Conservation (phyloP, 2,888 invertebrate species). For the Drosophila mimica region DNA sequence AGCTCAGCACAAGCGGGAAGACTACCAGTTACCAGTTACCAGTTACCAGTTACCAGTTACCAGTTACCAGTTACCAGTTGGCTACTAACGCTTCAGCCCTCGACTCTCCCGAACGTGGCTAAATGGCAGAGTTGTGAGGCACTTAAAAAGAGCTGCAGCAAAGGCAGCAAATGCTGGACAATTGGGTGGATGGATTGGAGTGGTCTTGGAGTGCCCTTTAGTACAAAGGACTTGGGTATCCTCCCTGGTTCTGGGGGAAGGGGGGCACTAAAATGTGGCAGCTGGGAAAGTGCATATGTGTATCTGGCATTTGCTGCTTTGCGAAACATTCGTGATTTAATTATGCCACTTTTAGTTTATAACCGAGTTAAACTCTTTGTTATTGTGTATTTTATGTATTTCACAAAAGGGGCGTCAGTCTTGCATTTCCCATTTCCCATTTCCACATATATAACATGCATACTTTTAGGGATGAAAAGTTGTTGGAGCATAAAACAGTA, state of each 20-base stretch:
- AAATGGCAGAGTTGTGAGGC: constrained; percentile 32
- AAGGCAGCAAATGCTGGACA: constrained; percentile 23
- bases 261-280: constrained; percentile 23
- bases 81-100: too few relatives aligned
- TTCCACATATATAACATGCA: not conserved
- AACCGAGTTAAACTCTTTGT: not conserved
- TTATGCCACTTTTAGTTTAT: constrained; percentile 25
- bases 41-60: too few relatives aligned
- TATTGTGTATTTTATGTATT: not conserved
- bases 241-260: not conserved
- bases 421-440: not conserved
- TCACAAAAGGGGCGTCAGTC: not conserved
- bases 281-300: constrained; percentile 41
- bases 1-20: constrained; percentile 1
- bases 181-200: constrained; percentile 35
- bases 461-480: not conserved
- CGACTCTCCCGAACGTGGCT: constrained; percentile 4
- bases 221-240: constrained; percentile 22
- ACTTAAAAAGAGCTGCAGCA: constrained; percentile 6
- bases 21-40: not conserved
- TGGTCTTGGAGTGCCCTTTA: constrained; percentile 27
- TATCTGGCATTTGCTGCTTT: not conserved
- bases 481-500: not conserved
- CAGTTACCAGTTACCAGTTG: too few relatives aligned
- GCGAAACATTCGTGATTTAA: constrained; percentile 35